A percentile compares a stretch with the other conserved stretches of the same genome.
These are phyloP conservation scores for Natator depressus DNA, from an alignment of 2,113 vertebrate genomes.

Conservation along the genomic window DNA sequence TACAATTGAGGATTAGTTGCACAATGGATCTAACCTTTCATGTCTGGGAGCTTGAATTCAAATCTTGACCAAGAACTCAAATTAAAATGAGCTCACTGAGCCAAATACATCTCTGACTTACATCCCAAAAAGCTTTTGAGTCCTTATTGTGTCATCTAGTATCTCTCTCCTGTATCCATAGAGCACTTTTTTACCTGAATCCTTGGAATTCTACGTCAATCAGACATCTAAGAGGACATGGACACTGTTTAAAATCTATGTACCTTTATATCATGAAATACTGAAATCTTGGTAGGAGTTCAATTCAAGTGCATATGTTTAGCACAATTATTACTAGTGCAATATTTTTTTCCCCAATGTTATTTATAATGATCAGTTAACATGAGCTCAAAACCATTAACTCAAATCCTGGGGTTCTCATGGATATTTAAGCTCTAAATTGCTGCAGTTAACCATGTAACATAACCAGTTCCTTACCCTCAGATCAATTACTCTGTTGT, in stretches of 20 bases:
- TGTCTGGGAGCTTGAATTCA: background rate
- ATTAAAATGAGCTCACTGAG: background rate
- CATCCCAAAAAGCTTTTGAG: background rate
- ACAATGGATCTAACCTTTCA: background rate
- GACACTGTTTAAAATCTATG: background rate
- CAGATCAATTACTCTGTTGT: conserved; percentile 98
- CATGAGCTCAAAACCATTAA: background rate
- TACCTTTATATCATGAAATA: background rate
- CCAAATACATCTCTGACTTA: background rate
- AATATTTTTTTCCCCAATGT: background rate
- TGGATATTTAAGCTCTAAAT: background rate
- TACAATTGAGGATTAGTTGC: background rate
- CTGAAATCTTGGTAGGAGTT: background rate
- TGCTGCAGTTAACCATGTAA: background rate
- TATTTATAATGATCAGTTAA: background rate
- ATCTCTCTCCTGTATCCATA: background rate
- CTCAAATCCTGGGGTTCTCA: background rate
- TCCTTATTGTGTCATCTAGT: background rate
- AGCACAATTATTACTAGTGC: background rate
- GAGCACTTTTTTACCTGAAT: background rate
- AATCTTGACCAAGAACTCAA: background rate
- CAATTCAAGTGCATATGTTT: background rate
- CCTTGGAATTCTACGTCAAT: background rate
- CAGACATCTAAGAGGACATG: background rate
- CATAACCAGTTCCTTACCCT: conserved; percentile 84